phyloP scores from a whole-genome alignment of 1,140 invertebrate genomes.

The Nasonia vitripennis region DNA sequence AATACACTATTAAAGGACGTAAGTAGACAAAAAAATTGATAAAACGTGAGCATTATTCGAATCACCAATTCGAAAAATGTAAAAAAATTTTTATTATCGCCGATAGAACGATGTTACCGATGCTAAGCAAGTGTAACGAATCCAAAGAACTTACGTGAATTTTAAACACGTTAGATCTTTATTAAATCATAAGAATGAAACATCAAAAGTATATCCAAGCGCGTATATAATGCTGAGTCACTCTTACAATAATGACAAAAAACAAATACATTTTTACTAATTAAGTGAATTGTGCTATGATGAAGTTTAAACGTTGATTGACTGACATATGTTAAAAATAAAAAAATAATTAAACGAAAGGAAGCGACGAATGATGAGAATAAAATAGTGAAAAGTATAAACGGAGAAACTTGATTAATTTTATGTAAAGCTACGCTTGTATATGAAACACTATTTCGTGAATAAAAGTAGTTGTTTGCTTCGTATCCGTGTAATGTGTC shows the following conservation, averaged over 20 bases:
- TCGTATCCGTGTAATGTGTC: conserved; percentile 64
- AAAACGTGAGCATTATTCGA: conserved; percentile 16
- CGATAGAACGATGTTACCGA: not conserved
- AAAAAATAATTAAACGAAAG: conserved; percentile 53
- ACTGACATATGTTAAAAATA: conserved; percentile 57
- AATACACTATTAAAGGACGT: conserved; percentile 22
- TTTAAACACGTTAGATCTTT: conserved; percentile 39
- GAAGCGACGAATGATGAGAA: conserved; percentile 52
- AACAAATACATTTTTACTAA: conserved; percentile 31
- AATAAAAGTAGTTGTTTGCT: conserved; percentile 69
- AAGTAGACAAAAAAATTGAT: conserved; percentile 32
- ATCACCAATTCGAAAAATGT: conserved; percentile 8
- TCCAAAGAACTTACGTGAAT: conserved; percentile 49
- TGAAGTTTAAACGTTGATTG: conserved; percentile 38
- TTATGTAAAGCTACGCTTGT: conserved; percentile 69
- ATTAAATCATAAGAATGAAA: conserved; percentile 38
- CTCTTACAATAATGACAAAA: conserved; percentile 13
- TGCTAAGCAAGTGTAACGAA: conserved; percentile 34
- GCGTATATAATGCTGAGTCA: conserved; percentile 29
- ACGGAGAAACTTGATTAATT: conserved; percentile 59
- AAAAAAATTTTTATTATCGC: conserved; percentile 18
- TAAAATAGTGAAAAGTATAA: conserved; percentile 57
- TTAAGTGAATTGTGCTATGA: conserved; percentile 29
- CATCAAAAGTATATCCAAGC: conserved; percentile 32
- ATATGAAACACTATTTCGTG: conserved; percentile 68